These are phyloP conservation scores for Metopolophium dirhodum DNA, from an alignment of 1,140 invertebrate genomes.

Conservation along the genomic window DNA sequence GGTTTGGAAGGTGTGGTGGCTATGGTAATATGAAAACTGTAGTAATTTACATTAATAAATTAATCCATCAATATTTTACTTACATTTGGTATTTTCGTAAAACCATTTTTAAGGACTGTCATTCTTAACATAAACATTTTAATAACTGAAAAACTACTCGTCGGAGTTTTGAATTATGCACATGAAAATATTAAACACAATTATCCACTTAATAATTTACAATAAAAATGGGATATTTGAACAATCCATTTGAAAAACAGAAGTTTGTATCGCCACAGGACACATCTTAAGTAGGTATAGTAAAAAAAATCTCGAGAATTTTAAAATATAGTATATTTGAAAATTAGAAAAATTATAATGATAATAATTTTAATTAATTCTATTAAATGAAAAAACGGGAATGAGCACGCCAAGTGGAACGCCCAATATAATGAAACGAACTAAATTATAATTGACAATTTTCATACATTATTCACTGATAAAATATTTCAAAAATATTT, in stretches of 20 bases:
- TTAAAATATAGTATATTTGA: background rate
- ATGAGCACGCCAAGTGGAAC: background rate
- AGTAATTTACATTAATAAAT: no score
- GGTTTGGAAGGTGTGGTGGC: no score
- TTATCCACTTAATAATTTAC: background rate
- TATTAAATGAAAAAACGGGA: no score
- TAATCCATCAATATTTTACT: no score
- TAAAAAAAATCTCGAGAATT: background rate
- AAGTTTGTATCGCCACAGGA: background rate
- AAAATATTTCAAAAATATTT: background rate
- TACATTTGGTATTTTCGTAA: no score
- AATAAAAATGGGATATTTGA: background rate
- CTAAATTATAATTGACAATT: background rate
- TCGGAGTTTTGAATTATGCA: background rate
- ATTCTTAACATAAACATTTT: no score
- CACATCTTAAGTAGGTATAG: background rate
- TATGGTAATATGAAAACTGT: no score
- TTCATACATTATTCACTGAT: background rate
- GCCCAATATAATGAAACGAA: background rate
- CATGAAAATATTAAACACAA: background rate
- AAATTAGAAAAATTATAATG: background rate
- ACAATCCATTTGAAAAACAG: background rate
- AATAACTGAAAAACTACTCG: background rate
- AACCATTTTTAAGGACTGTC: no score
- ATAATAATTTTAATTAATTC: background rate